Evolutionary conservation across 2,888 invertebrate species (phyloP).

Genomic region (Sinelater perroti): DNA sequence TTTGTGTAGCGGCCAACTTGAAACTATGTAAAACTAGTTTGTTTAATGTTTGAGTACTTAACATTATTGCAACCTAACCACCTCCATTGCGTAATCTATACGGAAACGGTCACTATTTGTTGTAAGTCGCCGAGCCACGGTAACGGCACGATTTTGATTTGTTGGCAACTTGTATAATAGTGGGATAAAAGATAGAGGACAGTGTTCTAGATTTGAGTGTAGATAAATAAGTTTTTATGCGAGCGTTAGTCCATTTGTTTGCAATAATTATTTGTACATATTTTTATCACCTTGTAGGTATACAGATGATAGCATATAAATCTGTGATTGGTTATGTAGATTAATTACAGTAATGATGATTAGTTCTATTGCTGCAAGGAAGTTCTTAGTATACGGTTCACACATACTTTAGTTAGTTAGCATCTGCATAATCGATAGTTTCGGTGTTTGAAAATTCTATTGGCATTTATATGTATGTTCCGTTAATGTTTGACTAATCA

Average conservation of each 20-base stretch:
- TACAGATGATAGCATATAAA: constrained; percentile 28
- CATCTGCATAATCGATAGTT: constrained; percentile 12
- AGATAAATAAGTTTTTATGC: constrained; percentile 21
- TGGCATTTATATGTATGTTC: constrained; percentile 14
- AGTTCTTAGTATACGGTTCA: constrained; percentile 33
- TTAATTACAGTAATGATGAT: constrained; percentile 30
- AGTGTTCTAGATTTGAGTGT: constrained; percentile 7
- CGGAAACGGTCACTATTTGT: too few species aligned
- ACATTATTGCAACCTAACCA: too few species aligned
- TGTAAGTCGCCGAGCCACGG: too few species aligned
- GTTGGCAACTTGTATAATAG: too few species aligned
- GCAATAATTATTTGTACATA: constrained; percentile 36
- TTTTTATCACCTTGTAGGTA: constrained; percentile 28
- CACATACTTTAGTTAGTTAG: constrained; percentile 29
- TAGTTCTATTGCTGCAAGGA: constrained; percentile 34
- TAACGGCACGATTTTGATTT: too few species aligned
- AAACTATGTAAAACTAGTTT: too few species aligned
- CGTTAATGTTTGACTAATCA: constrained; percentile 25
- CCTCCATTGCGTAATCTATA: too few species aligned
- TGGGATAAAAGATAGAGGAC: constrained; percentile 5
- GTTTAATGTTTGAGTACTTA: too few species aligned
- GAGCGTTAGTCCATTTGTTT: constrained; percentile 29
- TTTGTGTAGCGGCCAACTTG: too few species aligned
- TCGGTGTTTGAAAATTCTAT: constrained; percentile 15
- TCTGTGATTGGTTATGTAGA: constrained; percentile 37